These are phyloP conservation scores for Anguilla anguilla DNA, from an alignment of 2,797 vertebrate species.

Conservation along the genomic window DNA sequence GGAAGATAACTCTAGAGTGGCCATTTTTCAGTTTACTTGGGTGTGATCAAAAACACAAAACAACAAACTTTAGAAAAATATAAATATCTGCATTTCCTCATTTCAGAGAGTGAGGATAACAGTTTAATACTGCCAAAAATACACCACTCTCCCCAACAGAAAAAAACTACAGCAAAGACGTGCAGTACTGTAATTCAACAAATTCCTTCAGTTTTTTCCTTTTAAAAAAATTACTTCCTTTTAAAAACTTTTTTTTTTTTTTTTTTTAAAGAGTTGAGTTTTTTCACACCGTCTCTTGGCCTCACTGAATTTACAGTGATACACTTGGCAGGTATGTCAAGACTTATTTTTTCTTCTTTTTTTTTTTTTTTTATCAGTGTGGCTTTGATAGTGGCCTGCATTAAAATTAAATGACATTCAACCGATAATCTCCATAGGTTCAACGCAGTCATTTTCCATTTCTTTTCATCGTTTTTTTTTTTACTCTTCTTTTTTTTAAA, in stretches of 20 bases:
- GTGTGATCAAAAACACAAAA: neutral
- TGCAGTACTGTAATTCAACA: neutral
- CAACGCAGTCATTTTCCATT: neutral
- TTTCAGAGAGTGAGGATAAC: neutral
- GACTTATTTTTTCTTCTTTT: neutral
- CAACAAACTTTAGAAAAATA: conserved; percentile 18
- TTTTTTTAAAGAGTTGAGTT: neutral
- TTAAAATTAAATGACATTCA: conserved; percentile 4
- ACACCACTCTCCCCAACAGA: neutral
- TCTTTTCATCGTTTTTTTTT: conserved; percentile 15
- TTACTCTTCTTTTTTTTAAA: neutral
- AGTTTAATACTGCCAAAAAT: neutral
- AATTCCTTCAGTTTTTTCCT: neutral
- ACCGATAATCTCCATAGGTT: neutral
- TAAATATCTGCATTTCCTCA: conserved; percentile 7
- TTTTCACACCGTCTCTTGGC: neutral
- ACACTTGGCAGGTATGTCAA: neutral
- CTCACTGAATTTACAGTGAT: conserved; percentile 14
- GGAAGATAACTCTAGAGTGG: neutral
- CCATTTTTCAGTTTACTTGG: neutral
- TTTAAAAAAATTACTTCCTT: neutral
- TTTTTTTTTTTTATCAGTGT: neutral
- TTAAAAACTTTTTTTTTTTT: neutral
- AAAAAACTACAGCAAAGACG: neutral
- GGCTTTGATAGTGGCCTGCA: neutral